Evolutionary conservation across 2,113 vertebrate species (phyloP).

Genomic region (Psammodynastes pulverulentus): DNA sequence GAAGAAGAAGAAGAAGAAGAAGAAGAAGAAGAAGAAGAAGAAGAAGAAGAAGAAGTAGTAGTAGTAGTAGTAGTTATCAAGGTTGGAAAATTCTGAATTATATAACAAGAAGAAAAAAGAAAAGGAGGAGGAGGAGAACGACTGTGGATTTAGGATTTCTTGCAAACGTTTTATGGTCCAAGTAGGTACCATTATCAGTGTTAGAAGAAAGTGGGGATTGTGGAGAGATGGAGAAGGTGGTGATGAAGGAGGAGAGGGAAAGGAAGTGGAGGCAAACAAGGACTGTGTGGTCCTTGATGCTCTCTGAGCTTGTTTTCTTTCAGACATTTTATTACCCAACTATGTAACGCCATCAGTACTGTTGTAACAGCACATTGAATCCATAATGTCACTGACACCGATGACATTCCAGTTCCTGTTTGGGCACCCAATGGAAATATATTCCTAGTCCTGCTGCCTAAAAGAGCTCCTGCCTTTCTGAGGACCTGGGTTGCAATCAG

Average conservation of each 20-base stretch:
- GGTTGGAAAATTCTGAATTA: too few relatives aligned
- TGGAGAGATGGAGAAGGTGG: background rate
- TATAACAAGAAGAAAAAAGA: too few relatives aligned
- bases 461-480: background rate
- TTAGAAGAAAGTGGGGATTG: background rate
- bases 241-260: too few relatives aligned
- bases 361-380: background rate
- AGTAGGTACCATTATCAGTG: background rate
- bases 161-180: background rate
- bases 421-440: background rate
- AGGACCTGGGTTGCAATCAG: too few relatives aligned
- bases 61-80: too few relatives aligned
- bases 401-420: background rate
- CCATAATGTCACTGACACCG: background rate
- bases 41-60: too few relatives aligned
- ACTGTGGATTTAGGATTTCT: background rate
- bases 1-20: too few relatives aligned
- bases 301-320: background rate
- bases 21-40: too few relatives aligned
- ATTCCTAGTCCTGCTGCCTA: background rate
- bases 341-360: background rate
- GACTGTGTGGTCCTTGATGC: too few relatives aligned
- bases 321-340: background rate
- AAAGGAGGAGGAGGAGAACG: fast-evolving
- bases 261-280: background rate